These are phyloP conservation scores for Drosophila paranaensis DNA, from an alignment of 2,888 invertebrate species.

Conservation along the genomic window DNA sequence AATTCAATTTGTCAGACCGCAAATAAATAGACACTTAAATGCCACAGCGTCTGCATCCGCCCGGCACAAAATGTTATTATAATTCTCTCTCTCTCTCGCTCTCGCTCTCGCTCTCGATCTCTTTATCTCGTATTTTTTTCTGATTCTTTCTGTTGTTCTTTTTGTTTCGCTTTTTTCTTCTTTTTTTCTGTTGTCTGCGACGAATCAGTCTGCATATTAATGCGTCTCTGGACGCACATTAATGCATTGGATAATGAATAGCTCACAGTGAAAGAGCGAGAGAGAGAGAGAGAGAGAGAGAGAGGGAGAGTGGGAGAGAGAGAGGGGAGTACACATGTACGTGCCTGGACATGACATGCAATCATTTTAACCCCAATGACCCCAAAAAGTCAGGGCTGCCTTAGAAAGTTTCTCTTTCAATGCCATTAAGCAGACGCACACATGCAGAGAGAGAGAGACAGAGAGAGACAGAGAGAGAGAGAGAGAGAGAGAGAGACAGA, in stretches of 20 bases:
- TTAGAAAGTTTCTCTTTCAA: slow-evolving; percentile 53
- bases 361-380: slow-evolving; percentile 72
- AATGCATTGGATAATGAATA: slow-evolving; percentile 74
- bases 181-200: slow-evolving; percentile 27
- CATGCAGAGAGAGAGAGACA: neutral
- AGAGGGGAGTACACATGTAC: slow-evolving; percentile 10
- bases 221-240: slow-evolving; percentile 77
- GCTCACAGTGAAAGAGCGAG: neutral
- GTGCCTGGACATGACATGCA: slow-evolving; percentile 59
- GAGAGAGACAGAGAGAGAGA: too few species aligned
- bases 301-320: accelerated
- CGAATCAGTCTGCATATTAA: slow-evolving; percentile 68
- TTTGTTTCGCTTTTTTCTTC: neutral
- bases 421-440: slow-evolving; percentile 56
- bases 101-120: neutral
- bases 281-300: neutral
- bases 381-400: slow-evolving; percentile 55
- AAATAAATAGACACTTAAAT: slow-evolving; percentile 71
- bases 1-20: slow-evolving; percentile 75
- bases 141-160: slow-evolving; percentile 6
- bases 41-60: slow-evolving; percentile 51
- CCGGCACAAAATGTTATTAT: slow-evolving; percentile 12
- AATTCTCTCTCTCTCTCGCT: neutral
- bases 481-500: neutral
- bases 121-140: neutral